These are phyloP conservation scores for Cephus sareptanus DNA, from an alignment of 2,888 invertebrate species.

Conservation along the genomic window DNA sequence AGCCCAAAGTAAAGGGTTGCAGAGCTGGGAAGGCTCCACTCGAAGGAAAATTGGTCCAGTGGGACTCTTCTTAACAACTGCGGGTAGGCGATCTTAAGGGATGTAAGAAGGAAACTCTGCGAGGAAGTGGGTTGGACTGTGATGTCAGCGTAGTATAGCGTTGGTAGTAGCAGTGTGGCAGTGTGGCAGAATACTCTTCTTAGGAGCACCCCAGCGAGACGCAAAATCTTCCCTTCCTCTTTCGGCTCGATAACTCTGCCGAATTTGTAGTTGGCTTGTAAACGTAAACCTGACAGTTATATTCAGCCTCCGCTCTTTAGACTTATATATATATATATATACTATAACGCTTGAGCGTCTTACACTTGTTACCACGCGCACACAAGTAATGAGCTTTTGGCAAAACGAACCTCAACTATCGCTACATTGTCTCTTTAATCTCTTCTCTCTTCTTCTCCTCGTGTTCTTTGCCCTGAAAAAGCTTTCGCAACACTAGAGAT, in stretches of 20 bases:
- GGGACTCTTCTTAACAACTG: constrained; percentile 63
- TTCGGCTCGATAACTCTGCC: constrained; percentile 64
- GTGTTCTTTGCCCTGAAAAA: too few species aligned
- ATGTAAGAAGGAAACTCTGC: constrained; percentile 13
- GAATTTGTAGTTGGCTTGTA: constrained; percentile 65
- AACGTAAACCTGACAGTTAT: constrained; percentile 65
- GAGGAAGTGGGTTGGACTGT: constrained; percentile 45
- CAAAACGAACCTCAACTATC: too few species aligned
- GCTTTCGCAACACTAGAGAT: too few species aligned
- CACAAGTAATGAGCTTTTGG: too few species aligned
- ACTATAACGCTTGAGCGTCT: constrained; percentile 36
- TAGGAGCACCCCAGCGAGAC: constrained; percentile 61
- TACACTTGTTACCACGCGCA: constrained; percentile 9
- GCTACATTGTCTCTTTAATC: too few species aligned
- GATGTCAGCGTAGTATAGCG: constrained; percentile 41
- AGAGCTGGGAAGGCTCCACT: background rate
- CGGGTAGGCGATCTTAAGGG: constrained; percentile 29
- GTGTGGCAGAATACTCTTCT: too few species aligned
- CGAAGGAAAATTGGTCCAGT: constrained; percentile 58
- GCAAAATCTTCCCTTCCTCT: constrained; percentile 51
- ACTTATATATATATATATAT: background rate
- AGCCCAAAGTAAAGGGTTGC: background rate
- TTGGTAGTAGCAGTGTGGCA: too few species aligned
- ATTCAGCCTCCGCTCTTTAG: constrained; percentile 22
- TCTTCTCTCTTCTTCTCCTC: too few species aligned